Base-by-base conservation (phyloP, 2,888 invertebrate genomes). In the Prosopocoilus inquinatus region DNA sequence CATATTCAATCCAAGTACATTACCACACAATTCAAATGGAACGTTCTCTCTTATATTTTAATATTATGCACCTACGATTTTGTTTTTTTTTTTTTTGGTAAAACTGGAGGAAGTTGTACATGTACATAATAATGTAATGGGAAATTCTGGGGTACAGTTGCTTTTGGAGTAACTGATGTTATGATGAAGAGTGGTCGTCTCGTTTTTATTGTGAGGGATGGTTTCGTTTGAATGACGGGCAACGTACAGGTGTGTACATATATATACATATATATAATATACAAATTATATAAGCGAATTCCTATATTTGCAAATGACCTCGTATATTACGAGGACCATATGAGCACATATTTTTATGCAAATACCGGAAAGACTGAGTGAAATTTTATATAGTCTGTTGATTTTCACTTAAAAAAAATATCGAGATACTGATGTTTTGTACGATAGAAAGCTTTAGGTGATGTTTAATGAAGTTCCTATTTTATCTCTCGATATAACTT, bases 301-400 rank as follows among this genome's bases (percentile, higher is more conserved):
- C 67, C 67, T 67, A 68, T 74, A 75, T 75, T 75, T 75, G 75
- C 75, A 75, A 75, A 65, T 70, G 66, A 65, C 75, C 73, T 74
- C 75, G 71, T 75, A 75, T 74, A 75, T 75, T 74, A 75, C 70
- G 75, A 69, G 75, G 73, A 70, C 71, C 73, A 74, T 73, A 75
- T 75, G 74, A 76, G 76, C 75, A 78, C 76, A 77, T 77, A 78
- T 78, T 78, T 78, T 77, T 77, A 78, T 76, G 77, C 76, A 78
- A 77, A 77, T 77, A 78, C 75, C 78, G 78, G 78, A 78, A 79
- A 79, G 79, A 79, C 79, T 79, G 79, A 79, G 78, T 78, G 78
- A 78, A 78, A 77, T 75, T 76, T 77, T 77, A 77, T 76, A 76
- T 77, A 76, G 77, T 77, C 76, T 77, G 78, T 78, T 78, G 72